These are phyloP conservation scores for Bryconaethiops microstoma DNA, from an alignment of 2,797 vertebrate genomes.

Conservation along the genomic window DNA sequence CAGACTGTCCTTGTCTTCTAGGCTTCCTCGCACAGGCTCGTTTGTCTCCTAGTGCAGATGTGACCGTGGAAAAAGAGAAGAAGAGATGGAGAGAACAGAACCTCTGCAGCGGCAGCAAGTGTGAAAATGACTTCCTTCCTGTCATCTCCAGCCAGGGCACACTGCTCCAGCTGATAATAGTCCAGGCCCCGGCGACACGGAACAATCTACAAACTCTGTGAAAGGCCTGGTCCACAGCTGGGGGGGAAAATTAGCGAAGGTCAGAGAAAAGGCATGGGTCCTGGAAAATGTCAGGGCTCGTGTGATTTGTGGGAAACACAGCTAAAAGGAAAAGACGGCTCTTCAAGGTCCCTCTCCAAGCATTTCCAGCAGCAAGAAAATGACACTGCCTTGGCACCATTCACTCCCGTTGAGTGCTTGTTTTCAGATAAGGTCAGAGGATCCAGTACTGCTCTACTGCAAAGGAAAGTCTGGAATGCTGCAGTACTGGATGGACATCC, in stretches of 20 bases:
- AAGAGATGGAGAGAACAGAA: conserved; percentile 37
- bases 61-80: conserved; percentile 4
- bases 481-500: not conserved
- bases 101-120: conserved; percentile 2
- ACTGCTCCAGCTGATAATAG: conserved; percentile 39
- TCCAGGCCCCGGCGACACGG: conserved; percentile 6
- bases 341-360: not conserved
- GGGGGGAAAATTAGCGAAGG: not conserved
- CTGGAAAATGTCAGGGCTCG: conserved; percentile 29
- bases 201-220: conserved; percentile 18
- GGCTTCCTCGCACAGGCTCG: not conserved
- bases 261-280: not conserved
- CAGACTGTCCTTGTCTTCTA: not conserved
- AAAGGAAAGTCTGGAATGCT: not conserved
- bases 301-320: conserved; percentile 21
- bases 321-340: conserved; percentile 13
- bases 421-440: not conserved
- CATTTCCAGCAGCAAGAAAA: conserved; percentile 22
- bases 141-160: conserved; percentile 7
- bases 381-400: not conserved
- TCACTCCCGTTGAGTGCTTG: not conserved
- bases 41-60: conserved; percentile 20
- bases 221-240: not conserved
- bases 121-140: conserved; percentile 56
- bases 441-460: not conserved